Evolutionary conservation across 2,888 invertebrate genomes (phyloP).

Genomic region (Tiliacea aurago): DNA sequence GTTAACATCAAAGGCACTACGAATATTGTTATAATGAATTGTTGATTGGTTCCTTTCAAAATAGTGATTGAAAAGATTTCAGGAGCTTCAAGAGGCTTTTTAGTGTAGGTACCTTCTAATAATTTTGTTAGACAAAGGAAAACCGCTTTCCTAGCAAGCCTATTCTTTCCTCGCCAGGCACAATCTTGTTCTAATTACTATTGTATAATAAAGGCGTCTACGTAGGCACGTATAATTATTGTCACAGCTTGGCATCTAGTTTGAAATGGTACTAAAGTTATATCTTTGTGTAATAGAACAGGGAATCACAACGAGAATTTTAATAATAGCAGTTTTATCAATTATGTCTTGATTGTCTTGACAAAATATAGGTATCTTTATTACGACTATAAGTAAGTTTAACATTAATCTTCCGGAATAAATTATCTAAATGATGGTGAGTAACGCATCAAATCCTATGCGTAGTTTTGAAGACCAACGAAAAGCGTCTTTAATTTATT

Average conservation of each 20-base stretch:
- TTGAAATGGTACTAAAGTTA: neutral
- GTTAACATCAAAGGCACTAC: slow-evolving; percentile 17
- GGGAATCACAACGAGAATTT: too few species aligned
- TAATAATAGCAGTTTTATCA: neutral
- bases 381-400: too few species aligned
- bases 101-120: too few species aligned
- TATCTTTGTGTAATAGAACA: neutral
- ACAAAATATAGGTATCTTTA: too few species aligned
- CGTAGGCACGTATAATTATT: neutral
- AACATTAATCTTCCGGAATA: too few species aligned
- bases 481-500: too few species aligned
- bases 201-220: too few species aligned
- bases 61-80: neutral
- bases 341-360: neutral
- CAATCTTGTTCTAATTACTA: neutral
- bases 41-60: neutral
- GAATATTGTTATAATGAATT: neutral
- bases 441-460: too few species aligned
- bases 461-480: too few species aligned
- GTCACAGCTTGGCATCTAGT: neutral
- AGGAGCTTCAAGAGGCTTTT: neutral
- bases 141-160: neutral
- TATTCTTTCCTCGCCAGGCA: neutral
- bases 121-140: neutral
- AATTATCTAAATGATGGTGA: too few species aligned